Evolutionary conservation across 23 tunicate genomes (phyloP), one percentile per base, ranked within the genome.

Genomic region (Corella eumyota): DNA sequence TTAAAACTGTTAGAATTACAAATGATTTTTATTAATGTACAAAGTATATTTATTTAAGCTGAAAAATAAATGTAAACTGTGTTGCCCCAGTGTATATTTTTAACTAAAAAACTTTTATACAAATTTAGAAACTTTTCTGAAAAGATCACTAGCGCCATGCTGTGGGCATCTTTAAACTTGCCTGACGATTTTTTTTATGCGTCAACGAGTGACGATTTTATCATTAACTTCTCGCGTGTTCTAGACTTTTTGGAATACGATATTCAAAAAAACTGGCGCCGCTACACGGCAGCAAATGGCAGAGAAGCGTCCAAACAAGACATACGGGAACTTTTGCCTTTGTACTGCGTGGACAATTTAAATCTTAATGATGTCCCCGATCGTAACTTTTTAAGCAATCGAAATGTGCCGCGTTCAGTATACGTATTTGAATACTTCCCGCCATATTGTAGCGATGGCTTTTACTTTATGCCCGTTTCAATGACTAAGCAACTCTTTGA

Each of bases 401-500:
- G 80, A 71, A 64, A 45, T 29, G 40, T 62, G 11, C 45, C 67
- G 4, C 34, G 34, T 7, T 57, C 49, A 53, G 80, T 64, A 34
- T 74, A 74, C 40, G 36, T 71, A 22, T 32, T 64, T 40, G 64
- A 74, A 23, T 64, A 61, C 21, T 66, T 50, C 27, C 94, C 94
- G n/a, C 81, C 94, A 3, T 84, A 84, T 61, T 84, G 94, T 45
- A 72, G 94, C 30, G 94, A 78, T 1, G 94, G 94, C 29, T 75
- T 80, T 52, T 84, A 84, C 63, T 47, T 79, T 11, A 75, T 84
- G 83, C 68, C 94, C 23, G 82, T 84, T 30, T 53, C 69, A 45
- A 64, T 70, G 76, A 38, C 94, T 0, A 24, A 46, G 25, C 74
- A 64, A 2, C 59, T 84, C 48, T 70, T 69, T 53, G 60, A 47